Conservation (phyloP, 2,797 vertebrate genomes). For the Enteromius afrohamiltoni region DNA sequence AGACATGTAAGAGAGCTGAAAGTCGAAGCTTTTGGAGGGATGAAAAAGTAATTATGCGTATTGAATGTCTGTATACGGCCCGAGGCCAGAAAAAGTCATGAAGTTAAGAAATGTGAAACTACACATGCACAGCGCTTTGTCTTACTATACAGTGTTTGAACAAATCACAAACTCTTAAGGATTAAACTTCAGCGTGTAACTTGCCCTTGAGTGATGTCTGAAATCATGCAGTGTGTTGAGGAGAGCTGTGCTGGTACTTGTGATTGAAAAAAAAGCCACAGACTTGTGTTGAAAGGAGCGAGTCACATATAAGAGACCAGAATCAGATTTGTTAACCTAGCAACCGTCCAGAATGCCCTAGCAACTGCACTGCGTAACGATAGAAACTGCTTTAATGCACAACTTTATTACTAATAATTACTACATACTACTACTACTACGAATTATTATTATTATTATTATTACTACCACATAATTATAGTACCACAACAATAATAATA, state of each 20-base stretch:
- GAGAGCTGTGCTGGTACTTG: neutral
- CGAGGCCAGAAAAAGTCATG: slow-evolving; percentile 1
- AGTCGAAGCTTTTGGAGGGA: slow-evolving; percentile 25
- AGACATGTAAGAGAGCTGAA: slow-evolving; percentile 26
- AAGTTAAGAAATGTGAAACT: slow-evolving; percentile 21
- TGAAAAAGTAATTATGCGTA: slow-evolving; percentile 28
- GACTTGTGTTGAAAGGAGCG: too few species aligned
- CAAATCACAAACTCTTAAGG: neutral
- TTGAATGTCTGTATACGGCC: slow-evolving; percentile 16
- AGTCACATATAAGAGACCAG: neutral
- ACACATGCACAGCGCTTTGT: neutral
- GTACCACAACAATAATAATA: too few species aligned
- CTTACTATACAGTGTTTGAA: neutral
- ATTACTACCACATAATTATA: too few species aligned
- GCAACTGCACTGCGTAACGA: neutral
- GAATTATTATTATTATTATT: too few species aligned
- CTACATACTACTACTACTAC: too few species aligned
- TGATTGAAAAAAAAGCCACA: neutral
- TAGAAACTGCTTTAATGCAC: neutral
- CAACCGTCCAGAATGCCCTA: neutral
- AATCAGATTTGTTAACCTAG: neutral
- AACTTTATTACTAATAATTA: too few species aligned
- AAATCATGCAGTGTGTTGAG: neutral
- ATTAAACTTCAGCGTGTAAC: neutral
- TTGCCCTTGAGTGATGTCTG: neutral